phyloP scores from a whole-genome alignment of 2,113 vertebrate species.

The Archocentrus centrarchus region DNA sequence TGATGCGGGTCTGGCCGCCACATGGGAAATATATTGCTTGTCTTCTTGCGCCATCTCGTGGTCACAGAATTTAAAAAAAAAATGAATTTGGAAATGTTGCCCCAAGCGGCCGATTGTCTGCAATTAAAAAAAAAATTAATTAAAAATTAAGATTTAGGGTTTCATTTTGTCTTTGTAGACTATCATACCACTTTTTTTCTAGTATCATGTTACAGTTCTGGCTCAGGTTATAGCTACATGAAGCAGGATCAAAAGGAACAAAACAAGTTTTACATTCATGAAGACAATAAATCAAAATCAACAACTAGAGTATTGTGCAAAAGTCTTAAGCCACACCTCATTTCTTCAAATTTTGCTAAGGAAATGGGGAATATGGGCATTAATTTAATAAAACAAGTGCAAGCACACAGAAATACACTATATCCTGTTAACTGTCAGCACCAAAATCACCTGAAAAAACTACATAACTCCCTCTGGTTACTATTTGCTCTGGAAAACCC shows the following conservation, averaged over 20 bases:
- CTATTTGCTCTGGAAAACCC: too few relatives aligned
- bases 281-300: too few relatives aligned
- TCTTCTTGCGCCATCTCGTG: slow-evolving; percentile 55
- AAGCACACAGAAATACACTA: neutral
- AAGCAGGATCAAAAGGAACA: neutral
- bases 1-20: neutral
- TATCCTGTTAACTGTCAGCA: too few relatives aligned
- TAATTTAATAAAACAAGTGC: neutral
- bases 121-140: too few relatives aligned
- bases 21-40: neutral
- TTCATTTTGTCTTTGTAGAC: neutral
- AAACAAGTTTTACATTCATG: too few relatives aligned
- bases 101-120: neutral
- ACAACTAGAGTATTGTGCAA: neutral
- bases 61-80: neutral
- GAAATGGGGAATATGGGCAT: neutral
- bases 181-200: neutral
- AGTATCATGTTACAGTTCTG: neutral
- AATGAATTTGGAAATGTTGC: neutral
- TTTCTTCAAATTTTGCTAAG: neutral
- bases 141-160: too few relatives aligned
- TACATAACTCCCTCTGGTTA: too few relatives aligned
- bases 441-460: too few relatives aligned
- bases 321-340: neutral
- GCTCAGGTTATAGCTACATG: neutral